phyloP scores from a whole-genome alignment of 1,140 invertebrate species.

The Trichoplusia ni region DNA sequence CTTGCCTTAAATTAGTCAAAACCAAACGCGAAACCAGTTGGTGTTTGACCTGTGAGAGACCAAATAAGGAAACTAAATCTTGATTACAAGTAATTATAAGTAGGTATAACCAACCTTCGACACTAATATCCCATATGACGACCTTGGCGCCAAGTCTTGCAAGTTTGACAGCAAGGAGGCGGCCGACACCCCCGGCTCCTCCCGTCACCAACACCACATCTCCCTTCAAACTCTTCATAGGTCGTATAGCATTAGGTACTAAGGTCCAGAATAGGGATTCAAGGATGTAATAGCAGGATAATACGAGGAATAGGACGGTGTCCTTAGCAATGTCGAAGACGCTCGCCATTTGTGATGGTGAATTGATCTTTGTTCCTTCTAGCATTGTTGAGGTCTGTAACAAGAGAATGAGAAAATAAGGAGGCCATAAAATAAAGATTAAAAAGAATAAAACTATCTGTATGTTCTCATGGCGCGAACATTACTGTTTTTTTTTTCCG shows the following conservation, averaged over 20 bases:
- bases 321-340: slow-evolving; percentile 77
- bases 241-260: slow-evolving; percentile 69
- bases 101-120: slow-evolving; percentile 87
- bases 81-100: no score
- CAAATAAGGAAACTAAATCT: slow-evolving; percentile 19
- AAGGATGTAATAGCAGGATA: slow-evolving; percentile 75
- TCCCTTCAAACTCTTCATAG: slow-evolving; percentile 82
- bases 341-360: slow-evolving; percentile 65
- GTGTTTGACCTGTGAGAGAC: not conserved
- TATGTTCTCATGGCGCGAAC: not conserved
- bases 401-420: slow-evolving; percentile 1
- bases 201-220: slow-evolving; percentile 95
- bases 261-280: slow-evolving; percentile 75
- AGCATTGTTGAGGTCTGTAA: slow-evolving; percentile 55
- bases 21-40: slow-evolving; percentile 3
- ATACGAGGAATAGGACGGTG: slow-evolving; percentile 68
- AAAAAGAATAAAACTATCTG: not conserved
- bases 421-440: no score
- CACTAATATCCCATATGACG: slow-evolving; percentile 96
- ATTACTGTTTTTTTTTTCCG: not conserved
- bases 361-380: slow-evolving; percentile 62
- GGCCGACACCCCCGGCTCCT: slow-evolving; percentile 94
- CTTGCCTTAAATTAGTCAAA: not conserved
- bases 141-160: slow-evolving; percentile 90
- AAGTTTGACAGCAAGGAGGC: slow-evolving; percentile 90